Evolutionary conservation across 2,888 invertebrate genomes (phyloP), one percentile per base, ranked within the genome.

Genomic region (Acronicta psi): DNA sequence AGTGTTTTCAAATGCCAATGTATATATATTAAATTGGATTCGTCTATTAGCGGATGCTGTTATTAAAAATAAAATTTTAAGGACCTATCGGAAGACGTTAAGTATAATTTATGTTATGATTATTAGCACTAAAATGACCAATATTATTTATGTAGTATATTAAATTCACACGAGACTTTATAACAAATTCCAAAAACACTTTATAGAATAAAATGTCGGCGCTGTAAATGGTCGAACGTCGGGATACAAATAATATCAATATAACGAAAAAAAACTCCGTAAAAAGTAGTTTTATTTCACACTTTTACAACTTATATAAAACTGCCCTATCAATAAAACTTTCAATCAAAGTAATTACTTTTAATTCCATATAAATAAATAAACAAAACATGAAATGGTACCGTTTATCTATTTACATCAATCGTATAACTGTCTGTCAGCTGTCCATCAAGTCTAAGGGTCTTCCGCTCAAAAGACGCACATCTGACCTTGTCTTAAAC

Each of bases 371-470:
- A 71, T 44, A 66, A 70, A 75, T 67, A 59, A 53, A 46, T 25
- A 41, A 61, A 59, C 47, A 54, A 49, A 60, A 68, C 57, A 59
- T 59, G 47, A 73, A 68, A 66, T 45, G 63, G 43, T 46, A 44
- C 49, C 65, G 69, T 44, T 52, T 50, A 56, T 68, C 63, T 52
- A 60, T 56, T 47, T 59, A 62, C 73, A 76, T 66, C 67, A 63
- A 74, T 74, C 73, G 55, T 54, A 34, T 36, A 58, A 56, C 59
- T 50, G 75, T 72, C 69, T 42, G 73, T 71, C 70, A 50, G 62
- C 44, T 69, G 75, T 75, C 74, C 66, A 52, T 79, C 75, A 78
- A 71, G 75, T 67, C 59, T 69, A 67, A 75, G 73, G 73, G 69
- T 77, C 59, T 73, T 58, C 63, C 34, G 58, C 59, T 57, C 60